Conservation (phyloP, 2,888 invertebrate genomes). For the Melinaea marsaeus region DNA sequence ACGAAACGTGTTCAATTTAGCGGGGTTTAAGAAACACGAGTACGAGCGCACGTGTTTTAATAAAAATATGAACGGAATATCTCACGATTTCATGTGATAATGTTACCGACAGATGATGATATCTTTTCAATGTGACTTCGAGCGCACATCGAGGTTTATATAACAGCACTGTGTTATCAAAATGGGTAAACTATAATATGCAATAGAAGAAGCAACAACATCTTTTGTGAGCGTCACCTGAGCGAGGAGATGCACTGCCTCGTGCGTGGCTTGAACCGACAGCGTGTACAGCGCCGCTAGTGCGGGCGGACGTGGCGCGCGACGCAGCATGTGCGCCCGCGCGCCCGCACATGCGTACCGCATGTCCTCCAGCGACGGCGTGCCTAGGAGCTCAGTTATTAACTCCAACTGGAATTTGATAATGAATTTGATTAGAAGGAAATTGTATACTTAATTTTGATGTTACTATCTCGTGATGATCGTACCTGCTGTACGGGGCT, state of each 20-base stretch:
- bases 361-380: slow-evolving; percentile 97
- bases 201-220: too few relatives aligned
- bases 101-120: neutral
- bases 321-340: slow-evolving; percentile 91
- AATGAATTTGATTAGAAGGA: neutral
- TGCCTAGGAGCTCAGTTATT: slow-evolving; percentile 97
- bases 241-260: slow-evolving; percentile 95
- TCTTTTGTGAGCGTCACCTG: slow-evolving; percentile 46
- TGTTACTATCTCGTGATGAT: neutral
- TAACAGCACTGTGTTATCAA: too few relatives aligned
- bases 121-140: neutral
- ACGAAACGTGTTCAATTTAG: slow-evolving; percentile 2
- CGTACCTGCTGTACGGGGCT: slow-evolving; percentile 95
- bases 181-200: too few relatives aligned
- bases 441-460: neutral
- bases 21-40: neutral
- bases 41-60: neutral
- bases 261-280: slow-evolving; percentile 95
- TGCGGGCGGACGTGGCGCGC: slow-evolving; percentile 92
- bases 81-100: neutral
- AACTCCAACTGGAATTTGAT: slow-evolving; percentile 87
- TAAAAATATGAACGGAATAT: slow-evolving; percentile 2
- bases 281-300: slow-evolving; percentile 94
- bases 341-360: slow-evolving; percentile 97
- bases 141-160: too few relatives aligned